Percentiles rank a stretch among this genome's conserved stretches.
Evolutionary conservation across 2,797 vertebrate species (phyloP).

Genomic region (Pyrocephalus nanus): DNA sequence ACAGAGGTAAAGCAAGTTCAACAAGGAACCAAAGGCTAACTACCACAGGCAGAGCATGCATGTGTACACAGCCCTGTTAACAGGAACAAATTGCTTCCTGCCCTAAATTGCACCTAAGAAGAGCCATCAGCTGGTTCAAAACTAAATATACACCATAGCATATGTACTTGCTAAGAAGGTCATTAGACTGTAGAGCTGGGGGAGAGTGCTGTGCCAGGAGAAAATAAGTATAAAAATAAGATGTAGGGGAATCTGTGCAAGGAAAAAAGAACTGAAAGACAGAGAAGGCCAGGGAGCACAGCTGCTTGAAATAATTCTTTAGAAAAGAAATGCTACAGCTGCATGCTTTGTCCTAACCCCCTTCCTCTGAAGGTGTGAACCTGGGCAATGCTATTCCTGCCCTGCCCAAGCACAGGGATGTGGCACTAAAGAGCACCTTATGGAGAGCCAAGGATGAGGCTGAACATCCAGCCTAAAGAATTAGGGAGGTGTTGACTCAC

Average conservation of each 20-base stretch:
- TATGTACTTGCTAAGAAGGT: conserved; percentile 6
- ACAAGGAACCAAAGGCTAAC: not conserved
- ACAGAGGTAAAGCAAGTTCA: not conserved
- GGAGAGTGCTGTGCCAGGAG: not conserved
- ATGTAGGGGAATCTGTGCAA: not conserved
- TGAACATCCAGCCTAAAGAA: not conserved
- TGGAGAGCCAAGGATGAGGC: not conserved
- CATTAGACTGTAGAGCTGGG: not conserved
- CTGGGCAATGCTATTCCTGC: not conserved
- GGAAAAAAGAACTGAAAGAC: not conserved
- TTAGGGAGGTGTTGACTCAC: not conserved
- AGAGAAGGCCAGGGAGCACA: not conserved
- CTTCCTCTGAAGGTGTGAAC: not conserved
- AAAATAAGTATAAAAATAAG: conserved; percentile 11
- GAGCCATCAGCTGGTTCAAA: not conserved
- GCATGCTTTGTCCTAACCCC: not conserved
- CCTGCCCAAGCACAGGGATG: not conserved
- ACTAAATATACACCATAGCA: not conserved
- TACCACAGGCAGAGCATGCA: not conserved
- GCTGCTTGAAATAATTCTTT: not conserved
- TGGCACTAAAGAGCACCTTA: not conserved
- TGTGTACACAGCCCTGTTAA: not conserved
- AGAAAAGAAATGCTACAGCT: not conserved
- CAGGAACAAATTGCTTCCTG: conserved; percentile 37
- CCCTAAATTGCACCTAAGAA: conserved; percentile 4